Conservation (phyloP, 2,888 invertebrate genomes). For the Ormyrus thymus region DNA sequence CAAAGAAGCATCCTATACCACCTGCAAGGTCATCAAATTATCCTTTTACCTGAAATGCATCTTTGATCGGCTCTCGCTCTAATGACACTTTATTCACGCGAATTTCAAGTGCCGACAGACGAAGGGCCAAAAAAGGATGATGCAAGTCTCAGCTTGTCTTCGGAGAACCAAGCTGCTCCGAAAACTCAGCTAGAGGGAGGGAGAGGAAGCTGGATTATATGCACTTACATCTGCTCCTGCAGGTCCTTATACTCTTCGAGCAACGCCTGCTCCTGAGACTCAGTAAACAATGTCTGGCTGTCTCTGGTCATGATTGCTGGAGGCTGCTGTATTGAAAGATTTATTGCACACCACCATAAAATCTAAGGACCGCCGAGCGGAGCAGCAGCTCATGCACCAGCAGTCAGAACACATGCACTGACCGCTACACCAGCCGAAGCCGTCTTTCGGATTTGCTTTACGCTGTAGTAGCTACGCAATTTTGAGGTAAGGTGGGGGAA, state of each 20-base stretch:
- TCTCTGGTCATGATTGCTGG: conserved; percentile 35
- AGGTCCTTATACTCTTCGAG: conserved; percentile 29
- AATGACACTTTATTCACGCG: no score
- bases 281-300: conserved; percentile 14
- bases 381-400: neutral
- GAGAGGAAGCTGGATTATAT: conserved; percentile 22
- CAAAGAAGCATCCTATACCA: no score
- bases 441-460: neutral
- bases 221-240: conserved; percentile 28
- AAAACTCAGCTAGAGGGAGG: no score
- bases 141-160: conserved; percentile 34
- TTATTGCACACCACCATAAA: conserved; percentile 22
- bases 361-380: neutral
- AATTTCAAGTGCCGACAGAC: no score
- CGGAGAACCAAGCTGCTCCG: no score
- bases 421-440: neutral
- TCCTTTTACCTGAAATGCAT: no score
- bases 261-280: conserved; percentile 35
- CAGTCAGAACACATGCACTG: conserved; percentile 9
- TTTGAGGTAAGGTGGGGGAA: no score
- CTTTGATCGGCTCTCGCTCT: no score
- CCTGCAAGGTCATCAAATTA: no score
- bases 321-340: neutral
- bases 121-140: conserved; percentile 22
- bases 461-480: no score